phyloP scores from a whole-genome alignment of 1,140 invertebrate species.

The Drosophila busckii region DNA sequence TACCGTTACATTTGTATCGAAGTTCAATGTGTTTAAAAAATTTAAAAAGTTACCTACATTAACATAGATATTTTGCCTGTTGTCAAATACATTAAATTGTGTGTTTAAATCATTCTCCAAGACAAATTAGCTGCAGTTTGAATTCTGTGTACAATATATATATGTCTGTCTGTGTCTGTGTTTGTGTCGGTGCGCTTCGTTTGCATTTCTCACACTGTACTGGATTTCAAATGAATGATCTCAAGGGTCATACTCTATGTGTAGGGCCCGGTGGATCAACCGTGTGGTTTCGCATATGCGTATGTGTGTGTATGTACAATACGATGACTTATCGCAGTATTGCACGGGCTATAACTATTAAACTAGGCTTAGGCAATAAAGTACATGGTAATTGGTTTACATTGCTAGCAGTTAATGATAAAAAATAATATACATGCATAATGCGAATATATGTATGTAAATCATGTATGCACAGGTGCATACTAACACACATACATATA shows the following conservation, averaged over 20 bases:
- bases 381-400: no score
- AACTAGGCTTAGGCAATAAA: no score
- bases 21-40: no score
- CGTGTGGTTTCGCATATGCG: slow-evolving; percentile 10
- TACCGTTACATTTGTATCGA: slow-evolving; percentile 24
- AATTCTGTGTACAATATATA: slow-evolving; percentile 12
- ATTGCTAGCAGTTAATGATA: no score
- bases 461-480: no score
- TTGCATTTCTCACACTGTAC: slow-evolving; percentile 24
- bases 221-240: slow-evolving; percentile 4
- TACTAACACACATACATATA: no score
- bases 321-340: slow-evolving; percentile 18
- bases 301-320: slow-evolving; percentile 13
- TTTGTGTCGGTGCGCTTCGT: slow-evolving; percentile 20
- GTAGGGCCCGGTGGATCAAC: background rate
- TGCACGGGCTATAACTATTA: slow-evolving; percentile 35
- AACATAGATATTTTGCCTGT: slow-evolving; percentile 26
- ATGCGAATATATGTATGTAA: no score
- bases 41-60: slow-evolving; percentile 28
- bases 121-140: slow-evolving; percentile 28
- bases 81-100: slow-evolving; percentile 25
- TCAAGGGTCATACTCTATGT: background rate
- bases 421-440: no score
- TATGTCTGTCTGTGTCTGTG: slow-evolving; percentile 1
- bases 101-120: background rate